Evolutionary conservation across 2,113 vertebrate species (phyloP).

Genomic region (Poeciliopsis occidentalis): DNA sequence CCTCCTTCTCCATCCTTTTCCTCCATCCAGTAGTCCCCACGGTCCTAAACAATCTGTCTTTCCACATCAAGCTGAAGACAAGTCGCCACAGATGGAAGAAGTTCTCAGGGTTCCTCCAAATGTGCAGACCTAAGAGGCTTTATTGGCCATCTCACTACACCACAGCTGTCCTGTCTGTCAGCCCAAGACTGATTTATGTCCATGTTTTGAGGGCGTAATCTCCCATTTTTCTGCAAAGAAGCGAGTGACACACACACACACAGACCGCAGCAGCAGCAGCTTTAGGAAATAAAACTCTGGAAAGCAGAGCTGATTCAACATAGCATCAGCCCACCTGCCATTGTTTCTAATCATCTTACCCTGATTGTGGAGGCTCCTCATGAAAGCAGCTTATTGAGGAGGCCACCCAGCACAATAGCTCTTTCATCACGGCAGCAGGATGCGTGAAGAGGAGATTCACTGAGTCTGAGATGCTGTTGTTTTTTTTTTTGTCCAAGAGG

Average conservation of each 20-base stretch:
- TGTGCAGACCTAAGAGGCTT: slow-evolving; percentile 15
- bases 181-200: slow-evolving; percentile 22
- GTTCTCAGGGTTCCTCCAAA: slow-evolving; percentile 7
- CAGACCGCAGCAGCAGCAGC: slow-evolving; percentile 52
- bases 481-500: slow-evolving; percentile 9
- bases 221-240: slow-evolving; percentile 23
- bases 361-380: slow-evolving; percentile 49
- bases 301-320: slow-evolving; percentile 59
- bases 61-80: slow-evolving; percentile 67
- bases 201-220: slow-evolving; percentile 42
- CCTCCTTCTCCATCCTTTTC: slow-evolving; percentile 32
- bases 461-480: slow-evolving; percentile 2
- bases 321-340: slow-evolving; percentile 54
- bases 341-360: slow-evolving; percentile 70
- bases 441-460: slow-evolving; percentile 24
- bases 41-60: slow-evolving; percentile 70
- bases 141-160: slow-evolving; percentile 11
- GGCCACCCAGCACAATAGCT: slow-evolving; percentile 46
- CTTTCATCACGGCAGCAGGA: slow-evolving; percentile 40
- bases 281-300: slow-evolving; percentile 49
- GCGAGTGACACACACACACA: slow-evolving; percentile 50
- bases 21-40: slow-evolving; percentile 53
- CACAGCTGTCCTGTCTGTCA: not conserved
- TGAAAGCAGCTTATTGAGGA: slow-evolving; percentile 58
- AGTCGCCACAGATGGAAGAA: slow-evolving; percentile 54